Evolutionary conservation across 2,888 invertebrate genomes (phyloP).

Genomic region (Mesorhabditis spiculigera): DNA sequence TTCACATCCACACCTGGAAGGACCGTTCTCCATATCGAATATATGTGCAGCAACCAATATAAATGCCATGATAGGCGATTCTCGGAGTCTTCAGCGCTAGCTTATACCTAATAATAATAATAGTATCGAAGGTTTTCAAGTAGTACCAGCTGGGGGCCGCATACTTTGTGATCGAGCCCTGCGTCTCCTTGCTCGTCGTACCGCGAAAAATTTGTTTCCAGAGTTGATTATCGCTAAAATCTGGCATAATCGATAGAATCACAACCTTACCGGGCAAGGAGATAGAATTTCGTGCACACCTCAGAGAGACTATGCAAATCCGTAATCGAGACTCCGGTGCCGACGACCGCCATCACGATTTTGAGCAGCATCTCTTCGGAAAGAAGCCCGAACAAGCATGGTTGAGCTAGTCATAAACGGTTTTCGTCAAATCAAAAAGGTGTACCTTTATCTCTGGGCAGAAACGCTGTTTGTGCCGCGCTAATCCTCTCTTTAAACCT

Average conservation of each 20-base stretch:
- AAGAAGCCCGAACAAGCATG: neutral
- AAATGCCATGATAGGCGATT: neutral
- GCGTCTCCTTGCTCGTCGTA: too few species aligned
- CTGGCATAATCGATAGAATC: neutral
- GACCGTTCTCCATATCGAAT: neutral
- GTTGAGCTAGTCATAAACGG: neutral
- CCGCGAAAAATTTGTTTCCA: neutral
- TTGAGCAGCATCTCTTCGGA: neutral
- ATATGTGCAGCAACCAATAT: neutral
- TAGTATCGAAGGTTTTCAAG: neutral
- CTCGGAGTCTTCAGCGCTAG: neutral
- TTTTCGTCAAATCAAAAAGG: neutral
- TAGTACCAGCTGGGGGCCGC: too few species aligned
- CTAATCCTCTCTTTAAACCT: neutral
- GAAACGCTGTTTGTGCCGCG: neutral
- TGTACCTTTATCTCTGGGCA: neutral
- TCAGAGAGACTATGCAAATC: neutral
- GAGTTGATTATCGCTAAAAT: neutral
- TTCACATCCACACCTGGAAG: neutral
- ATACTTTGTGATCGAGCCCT: too few species aligned
- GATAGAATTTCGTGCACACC: neutral
- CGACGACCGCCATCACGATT: neutral
- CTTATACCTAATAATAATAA: neutral
- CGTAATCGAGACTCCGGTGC: neutral
- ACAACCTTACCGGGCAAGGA: neutral